Evolutionary conservation across 2,888 invertebrate genomes (phyloP).

Genomic region (Serripes groenlandicus): DNA sequence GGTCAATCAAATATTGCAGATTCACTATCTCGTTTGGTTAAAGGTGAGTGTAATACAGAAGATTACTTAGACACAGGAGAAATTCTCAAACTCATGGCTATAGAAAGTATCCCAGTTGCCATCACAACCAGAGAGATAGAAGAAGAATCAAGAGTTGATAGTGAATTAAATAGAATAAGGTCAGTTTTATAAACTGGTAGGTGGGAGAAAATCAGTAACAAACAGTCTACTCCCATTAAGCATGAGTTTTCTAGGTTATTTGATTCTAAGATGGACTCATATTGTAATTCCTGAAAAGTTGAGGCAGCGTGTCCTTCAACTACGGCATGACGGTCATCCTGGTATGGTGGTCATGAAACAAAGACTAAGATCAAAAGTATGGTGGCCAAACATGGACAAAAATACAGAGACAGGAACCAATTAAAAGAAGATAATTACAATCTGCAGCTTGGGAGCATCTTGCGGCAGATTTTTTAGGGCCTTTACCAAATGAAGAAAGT

Average conservation of each 20-base stretch:
- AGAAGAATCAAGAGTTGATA: constrained; percentile 37
- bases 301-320: neutral
- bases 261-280: constrained; percentile 24
- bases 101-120: constrained; percentile 45
- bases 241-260: constrained; percentile 23
- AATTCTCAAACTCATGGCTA: constrained; percentile 46
- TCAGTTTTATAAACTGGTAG: constrained; percentile 6
- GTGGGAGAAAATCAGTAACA: constrained; percentile 23
- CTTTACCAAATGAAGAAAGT: constrained; percentile 58
- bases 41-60: neutral
- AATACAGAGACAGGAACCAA: constrained; percentile 55
- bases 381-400: constrained; percentile 72
- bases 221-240: constrained; percentile 32
- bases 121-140: constrained; percentile 59
- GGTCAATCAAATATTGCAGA: constrained; percentile 64
- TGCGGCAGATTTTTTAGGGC: constrained; percentile 67
- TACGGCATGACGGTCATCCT: constrained; percentile 27
- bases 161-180: constrained; percentile 42
- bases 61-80: neutral
- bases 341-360: constrained; percentile 27
- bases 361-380: constrained; percentile 63
- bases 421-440: constrained; percentile 25
- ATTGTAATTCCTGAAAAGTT: neutral
- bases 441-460: constrained; percentile 62
- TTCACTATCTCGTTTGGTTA: constrained; percentile 46